Percentiles rank a stretch among this genome's conserved stretches.
Evolutionary conservation across 2,888 invertebrate species (phyloP).

Genomic region (Mimas tiliae): DNA sequence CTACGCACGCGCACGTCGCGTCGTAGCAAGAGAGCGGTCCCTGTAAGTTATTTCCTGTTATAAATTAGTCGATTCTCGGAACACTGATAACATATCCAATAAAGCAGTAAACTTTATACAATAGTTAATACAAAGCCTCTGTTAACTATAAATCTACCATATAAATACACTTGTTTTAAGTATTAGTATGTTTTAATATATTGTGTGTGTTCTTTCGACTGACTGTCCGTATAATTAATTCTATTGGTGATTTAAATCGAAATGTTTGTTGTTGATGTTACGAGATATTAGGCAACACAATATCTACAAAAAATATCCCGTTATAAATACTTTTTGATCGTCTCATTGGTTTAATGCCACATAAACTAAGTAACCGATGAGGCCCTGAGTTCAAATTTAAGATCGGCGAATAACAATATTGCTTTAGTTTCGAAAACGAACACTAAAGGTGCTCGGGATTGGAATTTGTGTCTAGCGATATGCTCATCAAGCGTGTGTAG

Average conservation of each 20-base stretch:
- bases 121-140: constrained; percentile 36
- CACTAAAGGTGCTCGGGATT: no score
- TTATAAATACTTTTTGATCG: neutral
- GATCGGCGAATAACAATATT: no score
- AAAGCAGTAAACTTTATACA: constrained; percentile 35
- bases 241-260: neutral
- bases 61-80: constrained; percentile 61
- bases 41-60: constrained; percentile 54
- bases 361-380: no score
- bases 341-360: no score
- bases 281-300: neutral
- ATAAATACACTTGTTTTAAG: constrained; percentile 7
- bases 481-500: no score
- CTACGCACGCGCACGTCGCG: neutral
- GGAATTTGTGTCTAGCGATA: no score
- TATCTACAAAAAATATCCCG: neutral
- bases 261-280: neutral
- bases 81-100: constrained; percentile 54
- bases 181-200: neutral
- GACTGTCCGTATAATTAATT: constrained; percentile 2
- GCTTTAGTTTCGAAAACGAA: no score
- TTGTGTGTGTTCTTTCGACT: neutral
- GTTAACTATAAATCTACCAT: constrained; percentile 34
- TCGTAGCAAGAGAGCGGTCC: constrained; percentile 3
- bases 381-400: no score